phyloP scores from a whole-genome alignment of 2,888 invertebrate species.

The Hermaeophaga mercurialis region DNA sequence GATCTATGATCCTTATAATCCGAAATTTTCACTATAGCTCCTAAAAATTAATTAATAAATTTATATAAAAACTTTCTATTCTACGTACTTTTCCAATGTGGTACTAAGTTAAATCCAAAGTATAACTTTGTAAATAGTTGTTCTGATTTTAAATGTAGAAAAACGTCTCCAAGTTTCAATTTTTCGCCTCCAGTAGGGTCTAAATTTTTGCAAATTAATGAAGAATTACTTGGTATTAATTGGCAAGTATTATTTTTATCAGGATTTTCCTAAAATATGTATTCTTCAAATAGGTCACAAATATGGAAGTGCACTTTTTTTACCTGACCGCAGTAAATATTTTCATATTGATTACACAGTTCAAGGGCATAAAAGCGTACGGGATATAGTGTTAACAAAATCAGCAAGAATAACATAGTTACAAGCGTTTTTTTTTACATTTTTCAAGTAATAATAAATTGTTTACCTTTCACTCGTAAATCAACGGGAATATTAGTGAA shows the following conservation, averaged over 20 bases:
- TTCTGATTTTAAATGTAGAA: slow-evolving; percentile 17
- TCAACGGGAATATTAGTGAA: background rate
- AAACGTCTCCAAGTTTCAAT: slow-evolving; percentile 27
- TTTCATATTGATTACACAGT: slow-evolving; percentile 22
- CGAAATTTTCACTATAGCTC: slow-evolving; percentile 35
- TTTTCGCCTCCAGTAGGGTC: slow-evolving; percentile 22
- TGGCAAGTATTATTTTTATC: slow-evolving; percentile 13
- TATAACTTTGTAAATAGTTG: background rate
- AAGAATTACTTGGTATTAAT: slow-evolving; percentile 12
- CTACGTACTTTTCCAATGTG: background rate
- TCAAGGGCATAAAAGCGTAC: slow-evolving; percentile 13
- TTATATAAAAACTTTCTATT: background rate
- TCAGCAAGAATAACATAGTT: slow-evolving; percentile 16
- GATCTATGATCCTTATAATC: slow-evolving; percentile 27
- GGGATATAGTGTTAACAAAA: slow-evolving; percentile 17
- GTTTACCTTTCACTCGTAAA: background rate
- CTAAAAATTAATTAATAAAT: slow-evolving; percentile 28
- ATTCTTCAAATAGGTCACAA: slow-evolving; percentile 2
- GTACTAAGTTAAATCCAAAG: background rate
- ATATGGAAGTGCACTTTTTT: background rate
- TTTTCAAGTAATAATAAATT: slow-evolving; percentile 8
- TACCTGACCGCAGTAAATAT: slow-evolving; percentile 23
- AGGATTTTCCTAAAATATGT: slow-evolving; percentile 10
- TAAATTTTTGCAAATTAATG: slow-evolving; percentile 25
- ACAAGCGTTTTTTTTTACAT: slow-evolving; percentile 8